Evolutionary conservation across 2,888 invertebrate species (phyloP), one percentile per base, ranked within the genome.

Genomic region (Blomia tropicalis): DNA sequence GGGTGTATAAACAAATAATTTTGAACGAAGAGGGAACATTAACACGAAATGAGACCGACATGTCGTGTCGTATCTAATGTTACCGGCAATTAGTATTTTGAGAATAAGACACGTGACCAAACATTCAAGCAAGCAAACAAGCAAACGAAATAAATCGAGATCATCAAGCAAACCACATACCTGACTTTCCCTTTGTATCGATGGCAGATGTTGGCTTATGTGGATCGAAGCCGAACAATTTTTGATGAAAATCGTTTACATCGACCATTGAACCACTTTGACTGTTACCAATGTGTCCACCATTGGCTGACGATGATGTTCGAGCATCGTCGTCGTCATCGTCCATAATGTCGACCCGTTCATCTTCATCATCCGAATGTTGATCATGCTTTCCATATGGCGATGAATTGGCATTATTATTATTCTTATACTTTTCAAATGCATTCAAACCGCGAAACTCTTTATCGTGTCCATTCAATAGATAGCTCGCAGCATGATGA

Each of bases 301-400:
- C 7, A 43, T 43, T 63, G 31, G 25, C 14, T 29, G 31, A 43
- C 4, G 63, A 30, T 41, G 14, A 51, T 7, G 51, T 47, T 4
- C 25, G 2, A 7, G 61, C 43, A 14, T 64, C 64, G 32, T 65
- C 66, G 30, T 63, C 69, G 22, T 47, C 43, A 17, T 64, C 64
- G 32, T 66, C 66, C 30, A 60, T 68, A 23, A 69, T 68, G 59
- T 69, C 69, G 27, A 68, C 64, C 23, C 67, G 66, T 43, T 69
- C 68, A 17, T 69, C 68, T 2, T 69, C 68, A 56, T 69, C 69
- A 36, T 67, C 68, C 23, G 51, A 47, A n/a, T 14, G 14, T n/a
- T 17, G 14, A 14, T 47, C 51, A 14, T 47, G 7, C 27, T 47
- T 47, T 7, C 51, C 51, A n/a, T 47, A 47, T n/a, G 51, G 51